phyloP scores from a whole-genome alignment of 2,888 invertebrate genomes.

The Beris chalybata region DNA sequence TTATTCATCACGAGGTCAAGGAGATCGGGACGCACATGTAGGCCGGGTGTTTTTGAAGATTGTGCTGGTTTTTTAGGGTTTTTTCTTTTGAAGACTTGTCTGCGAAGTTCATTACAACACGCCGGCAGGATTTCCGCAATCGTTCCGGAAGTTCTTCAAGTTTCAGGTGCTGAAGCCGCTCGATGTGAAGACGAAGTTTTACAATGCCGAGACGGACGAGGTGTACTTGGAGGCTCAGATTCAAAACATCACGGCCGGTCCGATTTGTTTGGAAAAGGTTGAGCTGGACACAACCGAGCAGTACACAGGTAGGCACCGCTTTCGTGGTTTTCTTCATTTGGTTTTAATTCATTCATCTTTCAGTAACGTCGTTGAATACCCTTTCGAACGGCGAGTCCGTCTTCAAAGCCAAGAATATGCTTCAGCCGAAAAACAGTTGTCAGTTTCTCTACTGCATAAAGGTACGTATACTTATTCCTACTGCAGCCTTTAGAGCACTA shows the following conservation, averaged over 20 bases:
- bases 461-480: constrained; percentile 39
- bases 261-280: constrained; percentile 93
- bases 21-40: constrained; percentile 97
- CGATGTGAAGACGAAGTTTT: constrained; percentile 98
- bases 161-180: constrained; percentile 97
- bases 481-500: too few relatives aligned
- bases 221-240: constrained; percentile 75
- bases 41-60: constrained; percentile 45
- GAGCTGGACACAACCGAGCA: constrained; percentile 88
- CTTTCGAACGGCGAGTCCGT: constrained; percentile 69
- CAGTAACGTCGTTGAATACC: constrained; percentile 72
- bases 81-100: constrained; percentile 69
- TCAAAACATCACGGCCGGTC: constrained; percentile 91
- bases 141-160: constrained; percentile 96
- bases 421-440: constrained; percentile 88
- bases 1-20: constrained; percentile 99
- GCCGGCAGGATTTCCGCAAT: constrained; percentile 72
- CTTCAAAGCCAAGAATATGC: constrained; percentile 75
- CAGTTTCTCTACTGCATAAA: constrained; percentile 93
- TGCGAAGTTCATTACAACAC: constrained; percentile 93
- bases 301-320: constrained; percentile 66
- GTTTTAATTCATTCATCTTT: constrained; percentile 12
- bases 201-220: constrained; percentile 86
- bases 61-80: background rate
- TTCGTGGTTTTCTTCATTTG: constrained; percentile 7